Percentiles rank a stretch among this genome's conserved stretches.
These are phyloP conservation scores for Archivesica marissinica DNA, from an alignment of 1,140 invertebrate species.

Conservation along the genomic window DNA sequence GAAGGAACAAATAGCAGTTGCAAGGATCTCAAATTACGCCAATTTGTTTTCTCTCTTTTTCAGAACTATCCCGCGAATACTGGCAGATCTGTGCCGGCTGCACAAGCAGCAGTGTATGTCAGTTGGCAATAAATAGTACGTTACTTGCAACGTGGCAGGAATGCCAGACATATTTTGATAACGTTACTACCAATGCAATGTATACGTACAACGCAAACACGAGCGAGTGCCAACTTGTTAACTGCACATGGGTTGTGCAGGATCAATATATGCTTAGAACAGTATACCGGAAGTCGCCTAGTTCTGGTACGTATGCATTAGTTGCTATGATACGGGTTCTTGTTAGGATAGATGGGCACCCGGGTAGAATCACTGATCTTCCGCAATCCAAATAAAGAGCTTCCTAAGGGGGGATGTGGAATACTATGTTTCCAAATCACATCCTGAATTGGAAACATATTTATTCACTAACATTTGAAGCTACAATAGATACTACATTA, in stretches of 20 bases:
- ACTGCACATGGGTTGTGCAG: not conserved
- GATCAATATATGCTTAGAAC: not conserved
- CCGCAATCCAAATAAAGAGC: too few relatives aligned
- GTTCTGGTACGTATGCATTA: not conserved
- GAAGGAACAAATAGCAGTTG: too few relatives aligned
- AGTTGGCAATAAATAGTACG: not conserved
- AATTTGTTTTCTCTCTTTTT: too few relatives aligned
- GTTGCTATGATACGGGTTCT: too few relatives aligned
- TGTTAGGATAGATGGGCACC: too few relatives aligned
- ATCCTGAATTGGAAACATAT: too few relatives aligned
- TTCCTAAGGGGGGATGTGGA: too few relatives aligned
- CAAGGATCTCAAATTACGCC: too few relatives aligned
- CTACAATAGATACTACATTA: too few relatives aligned
- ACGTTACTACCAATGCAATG: not conserved
- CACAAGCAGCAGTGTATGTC: not conserved
- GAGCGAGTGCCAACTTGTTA: not conserved
- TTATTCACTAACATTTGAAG: too few relatives aligned
- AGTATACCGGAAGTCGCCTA: not conserved
- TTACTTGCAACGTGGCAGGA: not conserved
- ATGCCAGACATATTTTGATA: not conserved
- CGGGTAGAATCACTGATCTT: too few relatives aligned
- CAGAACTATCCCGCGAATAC: not conserved
- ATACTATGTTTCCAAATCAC: too few relatives aligned
- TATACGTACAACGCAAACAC: not conserved
- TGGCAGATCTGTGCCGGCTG: not conserved